Evolutionary conservation across 1,140 invertebrate genomes (phyloP).

Genomic region (Tenebrio molitor): DNA sequence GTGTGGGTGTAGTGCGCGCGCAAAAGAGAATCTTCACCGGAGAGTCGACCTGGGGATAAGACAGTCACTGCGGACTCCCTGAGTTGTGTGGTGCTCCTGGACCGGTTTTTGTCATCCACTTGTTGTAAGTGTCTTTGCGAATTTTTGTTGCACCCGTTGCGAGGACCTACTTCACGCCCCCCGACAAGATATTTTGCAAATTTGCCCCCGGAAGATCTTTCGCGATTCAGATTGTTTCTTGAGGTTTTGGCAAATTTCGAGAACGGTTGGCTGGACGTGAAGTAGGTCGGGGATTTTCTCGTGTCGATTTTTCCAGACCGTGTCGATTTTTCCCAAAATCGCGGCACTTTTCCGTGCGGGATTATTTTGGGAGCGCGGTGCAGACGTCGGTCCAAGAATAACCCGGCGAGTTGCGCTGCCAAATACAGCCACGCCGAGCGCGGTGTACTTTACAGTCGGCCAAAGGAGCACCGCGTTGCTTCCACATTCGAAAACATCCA

Average conservation of each 20-base stretch:
- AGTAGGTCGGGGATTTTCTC: not conserved
- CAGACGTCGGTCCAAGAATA: constrained; percentile 59
- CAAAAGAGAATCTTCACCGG: constrained; percentile 36
- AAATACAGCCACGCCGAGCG: constrained; percentile 59
- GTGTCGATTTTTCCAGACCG: too few species aligned
- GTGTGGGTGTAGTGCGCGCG: constrained; percentile 50
- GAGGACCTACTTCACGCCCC: too few species aligned
- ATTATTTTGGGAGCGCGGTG: constrained; percentile 57
- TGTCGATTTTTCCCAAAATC: too few species aligned
- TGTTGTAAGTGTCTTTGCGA: constrained; percentile 53
- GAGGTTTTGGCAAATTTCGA: too few species aligned
- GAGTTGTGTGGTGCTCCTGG: constrained; percentile 67
- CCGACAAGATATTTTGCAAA: too few species aligned
- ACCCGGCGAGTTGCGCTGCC: constrained; percentile 55
- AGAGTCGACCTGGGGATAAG: constrained; percentile 38
- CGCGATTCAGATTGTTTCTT: too few species aligned
- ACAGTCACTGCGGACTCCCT: constrained; percentile 65
- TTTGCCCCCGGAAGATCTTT: too few species aligned
- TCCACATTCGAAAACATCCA: too few species aligned
- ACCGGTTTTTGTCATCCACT: constrained; percentile 58
- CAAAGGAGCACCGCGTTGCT: too few species aligned
- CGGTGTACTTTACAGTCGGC: constrained; percentile 58
- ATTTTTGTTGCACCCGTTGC: too few species aligned
- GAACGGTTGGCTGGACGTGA: not conserved
- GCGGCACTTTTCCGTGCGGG: too few species aligned